Conservation (phyloP, 2,888 invertebrate genomes). For the Idaea aversata region DNA sequence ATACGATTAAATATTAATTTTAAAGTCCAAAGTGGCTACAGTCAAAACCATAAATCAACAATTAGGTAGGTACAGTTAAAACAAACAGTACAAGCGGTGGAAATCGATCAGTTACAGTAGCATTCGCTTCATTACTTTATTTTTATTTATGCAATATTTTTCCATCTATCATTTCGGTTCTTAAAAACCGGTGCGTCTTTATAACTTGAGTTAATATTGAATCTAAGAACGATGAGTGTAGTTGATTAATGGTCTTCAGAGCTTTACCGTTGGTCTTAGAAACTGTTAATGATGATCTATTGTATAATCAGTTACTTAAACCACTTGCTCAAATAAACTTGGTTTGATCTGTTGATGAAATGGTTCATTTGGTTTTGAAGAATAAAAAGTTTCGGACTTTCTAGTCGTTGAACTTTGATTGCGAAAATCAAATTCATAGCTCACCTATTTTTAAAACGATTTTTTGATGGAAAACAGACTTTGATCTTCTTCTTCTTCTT, state of each 20-base stretch:
- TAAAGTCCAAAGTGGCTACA: too few species aligned
- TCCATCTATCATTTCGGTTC: constrained; percentile 4
- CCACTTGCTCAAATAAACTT: constrained; percentile 37
- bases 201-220: constrained; percentile 26
- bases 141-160: constrained; percentile 2
- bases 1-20: too few species aligned
- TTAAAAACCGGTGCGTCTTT: background rate
- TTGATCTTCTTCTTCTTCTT: too few species aligned
- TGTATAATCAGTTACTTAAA: constrained; percentile 46
- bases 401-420: constrained; percentile 3
- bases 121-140: constrained; percentile 4
- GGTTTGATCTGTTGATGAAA: constrained; percentile 28
- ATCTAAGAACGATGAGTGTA: constrained; percentile 42
- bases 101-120: background rate
- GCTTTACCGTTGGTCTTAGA: constrained; percentile 35
- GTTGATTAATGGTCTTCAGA: constrained; percentile 42
- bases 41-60: background rate
- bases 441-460: too few species aligned
- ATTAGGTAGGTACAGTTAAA: background rate
- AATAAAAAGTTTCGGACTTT: constrained; percentile 5
- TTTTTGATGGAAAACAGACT: too few species aligned
- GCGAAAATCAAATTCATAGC: background rate
- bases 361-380: constrained; percentile 18
- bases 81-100: background rate
- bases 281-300: constrained; percentile 41